Percentiles rank a stretch among this genome's conserved stretches.
These are phyloP conservation scores for Malurus alboscapulatus DNA, from an alignment of 2,113 vertebrate species.

Conservation along the genomic window DNA sequence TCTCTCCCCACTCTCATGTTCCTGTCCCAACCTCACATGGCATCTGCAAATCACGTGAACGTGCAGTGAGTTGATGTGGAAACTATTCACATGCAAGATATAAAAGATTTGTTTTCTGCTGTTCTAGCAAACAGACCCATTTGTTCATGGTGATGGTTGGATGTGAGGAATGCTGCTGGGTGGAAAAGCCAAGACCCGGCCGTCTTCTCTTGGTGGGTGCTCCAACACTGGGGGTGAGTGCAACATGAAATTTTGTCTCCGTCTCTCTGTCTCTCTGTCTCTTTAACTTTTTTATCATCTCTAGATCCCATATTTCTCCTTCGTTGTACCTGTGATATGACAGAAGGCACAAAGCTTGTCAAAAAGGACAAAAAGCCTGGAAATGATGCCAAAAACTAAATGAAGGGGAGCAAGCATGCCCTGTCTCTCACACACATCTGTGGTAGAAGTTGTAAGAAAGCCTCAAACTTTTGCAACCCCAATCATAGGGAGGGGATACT, in stretches of 20 bases:
- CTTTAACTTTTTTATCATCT: neutral
- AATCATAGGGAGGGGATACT: neutral
- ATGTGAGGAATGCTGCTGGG: accelerated
- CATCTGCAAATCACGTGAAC: accelerated
- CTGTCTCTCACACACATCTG: neutral
- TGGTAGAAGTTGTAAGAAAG: neutral
- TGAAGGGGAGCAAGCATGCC: neutral
- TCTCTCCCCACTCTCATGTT: neutral
- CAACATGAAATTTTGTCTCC: neutral
- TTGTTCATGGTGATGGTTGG: neutral
- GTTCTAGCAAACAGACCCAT: neutral
- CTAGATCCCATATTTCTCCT: neutral
- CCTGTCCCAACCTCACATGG: neutral
- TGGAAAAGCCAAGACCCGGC: neutral
- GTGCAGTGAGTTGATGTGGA: neutral
- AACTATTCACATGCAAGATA: neutral
- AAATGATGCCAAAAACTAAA: neutral
- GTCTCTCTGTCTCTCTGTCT: neutral
- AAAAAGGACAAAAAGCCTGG: neutral
- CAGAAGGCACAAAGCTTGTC: neutral
- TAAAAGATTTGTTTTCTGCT: neutral
- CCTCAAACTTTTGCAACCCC: neutral
- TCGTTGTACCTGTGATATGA: neutral
- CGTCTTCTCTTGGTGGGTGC: neutral
- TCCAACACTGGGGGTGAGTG: neutral